Evolutionary conservation across 2,888 invertebrate species (phyloP), one percentile per base, ranked within the genome.

Genomic region (Amaurobius ferox): DNA sequence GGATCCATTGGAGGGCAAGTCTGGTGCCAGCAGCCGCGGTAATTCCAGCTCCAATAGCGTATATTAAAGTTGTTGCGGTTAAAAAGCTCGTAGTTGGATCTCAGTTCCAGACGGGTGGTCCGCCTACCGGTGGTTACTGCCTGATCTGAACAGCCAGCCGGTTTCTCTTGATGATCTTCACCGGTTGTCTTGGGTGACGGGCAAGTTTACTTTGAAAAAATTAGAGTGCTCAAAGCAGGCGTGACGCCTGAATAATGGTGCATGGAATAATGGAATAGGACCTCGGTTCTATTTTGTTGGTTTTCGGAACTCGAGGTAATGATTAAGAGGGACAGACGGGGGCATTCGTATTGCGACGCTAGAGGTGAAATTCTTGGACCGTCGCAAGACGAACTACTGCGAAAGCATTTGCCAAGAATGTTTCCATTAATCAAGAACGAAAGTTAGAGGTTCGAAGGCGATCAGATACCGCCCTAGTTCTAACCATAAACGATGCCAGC

Each of bases 21-120:
- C 93, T 93, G 93, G 93, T 94, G 94, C 94, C 94, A 94, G 93
- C 94, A 94, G 94, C 93, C 93, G 93, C 94, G 93, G 94, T n/a
- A n/a, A n/a, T n/a, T n/a, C n/a, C n/a, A n/a, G n/a, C n/a, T n/a
- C n/a, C n/a, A n/a, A n/a, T n/a, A n/a, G n/a, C n/a, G n/a, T n/a
- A n/a, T n/a, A n/a, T n/a, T n/a, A n/a, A n/a, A n/a, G n/a, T n/a
- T n/a, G n/a, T n/a, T n/a, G n/a, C n/a, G n/a, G n/a, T n/a, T n/a
- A n/a, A n/a, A n/a, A n/a, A n/a, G n/a, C n/a, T n/a, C n/a, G n/a
- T n/a, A n/a, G n/a, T n/a, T n/a, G n/a, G n/a, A n/a, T n/a, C n/a
- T n/a, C n/a, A n/a, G n/a, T n/a, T n/a, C n/a, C n/a, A n/a, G n/a
- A n/a, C n/a, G n/a, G n/a, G n/a, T n/a, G n/a, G n/a, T n/a, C n/a